phyloP scores from a whole-genome alignment of 2,888 invertebrate genomes.

The Hipparchia semele region DNA sequence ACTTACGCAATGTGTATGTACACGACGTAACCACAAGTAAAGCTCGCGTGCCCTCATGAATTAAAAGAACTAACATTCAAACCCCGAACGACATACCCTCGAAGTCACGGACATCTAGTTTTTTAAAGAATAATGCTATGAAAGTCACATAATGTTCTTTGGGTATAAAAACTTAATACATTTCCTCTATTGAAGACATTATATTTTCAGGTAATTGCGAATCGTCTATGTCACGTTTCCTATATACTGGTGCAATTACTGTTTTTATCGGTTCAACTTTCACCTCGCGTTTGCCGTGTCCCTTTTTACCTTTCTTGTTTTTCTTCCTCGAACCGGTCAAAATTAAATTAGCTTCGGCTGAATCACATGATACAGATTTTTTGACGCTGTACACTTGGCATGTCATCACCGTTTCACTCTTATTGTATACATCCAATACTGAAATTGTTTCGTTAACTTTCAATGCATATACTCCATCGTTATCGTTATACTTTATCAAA shows the following conservation, averaged over 20 bases:
- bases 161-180: constrained; percentile 21
- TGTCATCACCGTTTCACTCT: constrained; percentile 39
- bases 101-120: no score
- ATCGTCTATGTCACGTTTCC: constrained; percentile 57
- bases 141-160: not conserved
- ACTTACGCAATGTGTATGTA: no score
- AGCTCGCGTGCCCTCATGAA: no score
- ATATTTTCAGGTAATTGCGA: constrained; percentile 58
- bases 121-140: no score
- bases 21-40: no score
- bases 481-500: constrained; percentile 60
- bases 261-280: constrained; percentile 38
- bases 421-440: constrained; percentile 38
- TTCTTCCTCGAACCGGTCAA: constrained; percentile 51
- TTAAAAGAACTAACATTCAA: no score
- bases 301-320: constrained; percentile 54
- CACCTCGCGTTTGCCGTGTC: constrained; percentile 43
- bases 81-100: no score
- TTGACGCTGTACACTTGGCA: constrained; percentile 64
- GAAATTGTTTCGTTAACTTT: constrained; percentile 58
- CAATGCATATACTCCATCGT: constrained; percentile 59
- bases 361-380: constrained; percentile 58
- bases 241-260: constrained; percentile 45
- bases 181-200: constrained; percentile 63
- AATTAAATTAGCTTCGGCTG: constrained; percentile 53